Percentiles rank a stretch among this genome's conserved stretches.
phyloP scores from a whole-genome alignment of 1,140 invertebrate species.

The Sinonovacula constricta region DNA sequence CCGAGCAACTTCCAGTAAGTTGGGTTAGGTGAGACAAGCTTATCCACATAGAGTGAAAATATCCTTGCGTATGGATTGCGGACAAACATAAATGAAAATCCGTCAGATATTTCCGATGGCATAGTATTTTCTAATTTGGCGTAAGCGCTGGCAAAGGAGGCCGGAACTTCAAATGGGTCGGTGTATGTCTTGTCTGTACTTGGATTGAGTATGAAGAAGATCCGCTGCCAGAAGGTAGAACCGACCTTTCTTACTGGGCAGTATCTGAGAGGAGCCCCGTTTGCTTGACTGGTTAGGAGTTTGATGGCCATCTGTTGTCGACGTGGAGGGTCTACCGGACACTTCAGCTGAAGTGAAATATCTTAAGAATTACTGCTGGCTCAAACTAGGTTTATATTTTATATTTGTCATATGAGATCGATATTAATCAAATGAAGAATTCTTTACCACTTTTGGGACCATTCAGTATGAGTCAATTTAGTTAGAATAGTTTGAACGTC shows the following conservation, averaged over 20 bases:
- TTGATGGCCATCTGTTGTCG: no score
- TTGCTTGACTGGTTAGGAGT: no score
- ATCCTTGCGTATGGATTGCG: slow-evolving; percentile 40
- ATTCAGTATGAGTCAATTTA: no score
- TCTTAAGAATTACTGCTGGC: no score
- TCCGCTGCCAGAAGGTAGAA: slow-evolving; percentile 39
- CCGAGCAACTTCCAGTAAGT: slow-evolving; percentile 41
- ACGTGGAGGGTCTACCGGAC: no score
- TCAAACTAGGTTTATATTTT: no score
- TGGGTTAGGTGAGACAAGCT: slow-evolving; percentile 35
- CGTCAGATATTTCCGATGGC: not conserved
- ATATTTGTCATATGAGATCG: no score
- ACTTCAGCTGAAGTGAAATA: no score
- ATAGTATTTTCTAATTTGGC: not conserved
- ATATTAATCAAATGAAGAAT: no score
- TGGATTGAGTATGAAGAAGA: slow-evolving; percentile 29
- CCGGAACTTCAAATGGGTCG: slow-evolving; percentile 25
- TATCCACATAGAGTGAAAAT: slow-evolving; percentile 34
- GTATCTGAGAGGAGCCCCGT: no score
- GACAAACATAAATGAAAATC: slow-evolving; percentile 43
- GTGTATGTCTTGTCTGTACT: not conserved
- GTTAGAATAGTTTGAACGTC: no score
- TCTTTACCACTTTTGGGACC: no score
- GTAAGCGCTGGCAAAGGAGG: not conserved
- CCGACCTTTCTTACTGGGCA: slow-evolving; percentile 31